Evolutionary conservation across 2,888 invertebrate genomes (phyloP).

Genomic region (Pachymerium ferrugineum): DNA sequence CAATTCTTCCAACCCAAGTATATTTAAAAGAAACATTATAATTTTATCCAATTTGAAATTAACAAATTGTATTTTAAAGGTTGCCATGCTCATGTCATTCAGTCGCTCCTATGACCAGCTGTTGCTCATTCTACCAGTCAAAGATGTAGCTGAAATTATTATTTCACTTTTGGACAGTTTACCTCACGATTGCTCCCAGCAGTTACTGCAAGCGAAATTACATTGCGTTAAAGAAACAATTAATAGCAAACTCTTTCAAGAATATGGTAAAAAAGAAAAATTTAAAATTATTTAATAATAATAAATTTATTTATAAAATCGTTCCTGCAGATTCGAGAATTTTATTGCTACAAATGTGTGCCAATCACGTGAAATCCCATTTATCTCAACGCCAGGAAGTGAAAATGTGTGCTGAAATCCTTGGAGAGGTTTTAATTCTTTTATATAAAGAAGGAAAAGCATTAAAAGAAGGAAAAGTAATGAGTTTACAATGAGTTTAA

Average conservation of each 20-base stretch:
- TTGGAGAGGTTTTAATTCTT: conserved; percentile 73
- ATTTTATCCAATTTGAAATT: not conserved
- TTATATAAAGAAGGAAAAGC: conserved; percentile 52
- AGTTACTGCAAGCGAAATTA: conserved; percentile 72
- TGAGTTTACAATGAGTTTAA: not conserved
- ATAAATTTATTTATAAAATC: not conserved
- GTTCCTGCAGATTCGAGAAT: conserved; percentile 70
- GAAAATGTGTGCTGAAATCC: conserved; percentile 74
- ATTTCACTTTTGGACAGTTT: conserved; percentile 71
- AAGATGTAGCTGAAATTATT: conserved; percentile 73
- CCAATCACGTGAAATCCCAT: conserved; percentile 77
- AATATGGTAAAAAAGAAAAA: conserved; percentile 55
- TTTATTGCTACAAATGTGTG: conserved; percentile 72
- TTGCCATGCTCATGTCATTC: conserved; percentile 73
- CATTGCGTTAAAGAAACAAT: conserved; percentile 75
- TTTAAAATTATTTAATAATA: not conserved
- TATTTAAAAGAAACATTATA: too few species aligned
- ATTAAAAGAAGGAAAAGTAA: conserved; percentile 40
- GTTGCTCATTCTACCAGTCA: conserved; percentile 53
- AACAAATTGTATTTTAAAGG: conserved; percentile 51
- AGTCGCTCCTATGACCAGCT: conserved; percentile 79
- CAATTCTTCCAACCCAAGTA: conserved; percentile 71
- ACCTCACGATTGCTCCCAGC: conserved; percentile 62
- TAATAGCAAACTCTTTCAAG: conserved; percentile 64
- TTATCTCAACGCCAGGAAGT: conserved; percentile 74